phyloP scores from a whole-genome alignment of 2,888 invertebrate genomes.

The Alsophila aescularia region DNA sequence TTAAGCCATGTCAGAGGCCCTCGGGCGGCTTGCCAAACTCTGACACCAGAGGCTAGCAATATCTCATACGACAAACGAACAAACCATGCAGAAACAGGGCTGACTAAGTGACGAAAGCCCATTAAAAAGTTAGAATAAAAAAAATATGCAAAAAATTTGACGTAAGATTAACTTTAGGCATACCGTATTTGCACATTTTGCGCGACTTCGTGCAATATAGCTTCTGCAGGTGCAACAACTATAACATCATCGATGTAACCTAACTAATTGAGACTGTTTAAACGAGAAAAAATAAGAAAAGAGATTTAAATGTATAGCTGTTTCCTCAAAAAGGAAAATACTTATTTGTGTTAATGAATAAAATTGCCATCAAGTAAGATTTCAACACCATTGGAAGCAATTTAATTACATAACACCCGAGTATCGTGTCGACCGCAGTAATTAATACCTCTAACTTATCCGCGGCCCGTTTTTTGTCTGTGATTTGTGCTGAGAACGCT shows the following conservation, averaged over 20 bases:
- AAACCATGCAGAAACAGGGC: too few relatives aligned
- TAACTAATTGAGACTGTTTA: background rate
- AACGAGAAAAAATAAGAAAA: background rate
- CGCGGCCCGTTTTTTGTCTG: constrained; percentile 63
- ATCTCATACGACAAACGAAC: too few relatives aligned
- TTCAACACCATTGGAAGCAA: constrained; percentile 50
- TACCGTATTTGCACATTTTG: background rate
- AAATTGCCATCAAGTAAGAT: constrained; percentile 51
- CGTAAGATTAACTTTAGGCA: background rate
- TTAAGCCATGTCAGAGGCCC: too few relatives aligned
- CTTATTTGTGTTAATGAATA: constrained; percentile 40
- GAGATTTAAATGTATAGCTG: constrained; percentile 1
- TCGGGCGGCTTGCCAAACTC: too few relatives aligned
- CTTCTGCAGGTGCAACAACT: constrained; percentile 1
- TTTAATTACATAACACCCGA: constrained; percentile 61
- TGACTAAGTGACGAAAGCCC: too few relatives aligned
- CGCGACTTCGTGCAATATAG: constrained; percentile 1
- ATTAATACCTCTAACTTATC: constrained; percentile 67
- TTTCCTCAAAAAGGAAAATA: constrained; percentile 44
- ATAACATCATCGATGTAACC: background rate
- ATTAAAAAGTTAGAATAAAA: too few relatives aligned
- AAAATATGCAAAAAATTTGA: too few relatives aligned
- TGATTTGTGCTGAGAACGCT: constrained; percentile 64
- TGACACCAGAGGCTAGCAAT: too few relatives aligned
- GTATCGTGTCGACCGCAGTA: constrained; percentile 57